Evolutionary conservation across 2,113 vertebrate genomes (phyloP), one percentile per base, ranked within the genome.

Genomic region (Calidris pygmaea): DNA sequence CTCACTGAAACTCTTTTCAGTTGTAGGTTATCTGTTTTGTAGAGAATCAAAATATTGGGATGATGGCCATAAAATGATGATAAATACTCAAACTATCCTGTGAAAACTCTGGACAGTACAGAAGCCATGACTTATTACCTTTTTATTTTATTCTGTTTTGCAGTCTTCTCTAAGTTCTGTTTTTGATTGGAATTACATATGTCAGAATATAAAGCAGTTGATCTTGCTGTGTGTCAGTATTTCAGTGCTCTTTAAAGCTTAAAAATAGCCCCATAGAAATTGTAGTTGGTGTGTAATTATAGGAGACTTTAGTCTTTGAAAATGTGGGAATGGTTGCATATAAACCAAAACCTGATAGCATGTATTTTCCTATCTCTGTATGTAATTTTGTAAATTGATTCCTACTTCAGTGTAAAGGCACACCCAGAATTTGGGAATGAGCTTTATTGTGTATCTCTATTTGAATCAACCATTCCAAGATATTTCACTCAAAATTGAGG

Each of bases 201-300:
- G 83, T 65, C 45, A 32, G 34, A 47, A 52, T 41, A 27, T 55
- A 13, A 43, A 75, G 15, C 7, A 55, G 39, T 39, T 43, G 45
- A 18, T 70, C 14, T 48, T 87, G 34, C 18, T 32, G 10, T 47
- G 5, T 34, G 26, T 63, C 9, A 11, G 8, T 74, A 45, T 3
- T 14, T 58, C 13, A 29, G 29, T 59, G 73, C 19, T 80, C 58
- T 63, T 71, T 48, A 58, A 76, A 59, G 18, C 24, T 87, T 60
- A 59, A 60, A 62, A 67, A 19, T 11, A 53, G 16, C 22, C 13
- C 20, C 21, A 7, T 4, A 39, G n/a, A n/a, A 83, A 59, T 47
- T 3, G 1, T 32, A 56, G 43, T 11, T 30, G 5, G 0, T 43
- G 0, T 43, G 5, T 55, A 37, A n/a, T 37, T 53, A 18, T 32